Evolutionary conservation across 1,140 invertebrate species (phyloP), one percentile per base, ranked within the genome.

Genomic region (Polypedilum vanderplanki): DNA sequence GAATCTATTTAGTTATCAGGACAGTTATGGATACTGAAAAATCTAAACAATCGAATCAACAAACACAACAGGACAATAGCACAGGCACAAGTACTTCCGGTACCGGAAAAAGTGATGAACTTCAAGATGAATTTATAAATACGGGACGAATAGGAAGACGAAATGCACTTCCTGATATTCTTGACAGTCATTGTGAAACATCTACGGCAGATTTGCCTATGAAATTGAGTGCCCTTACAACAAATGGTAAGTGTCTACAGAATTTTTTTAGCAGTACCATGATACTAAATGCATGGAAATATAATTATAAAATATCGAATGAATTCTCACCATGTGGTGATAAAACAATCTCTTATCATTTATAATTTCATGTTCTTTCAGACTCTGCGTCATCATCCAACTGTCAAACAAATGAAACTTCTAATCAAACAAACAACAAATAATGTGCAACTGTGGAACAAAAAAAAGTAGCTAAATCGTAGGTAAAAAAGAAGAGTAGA

Each of bases 111-210:
- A n/a, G n/a, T 7, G 65, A 70, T n/a, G 74, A 76, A 18, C 24
- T 17, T 64, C 41, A 73, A 12, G 82, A 90, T 77, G 91, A 93
- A 78, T 93, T 94, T 80, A 83, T 93, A 22, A 89, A 89, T 73
- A 91, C 91, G 0, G 91, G 91, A 1, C 85, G 92, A 76, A 91
- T 90, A 1, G 92, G 92, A 7, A 85, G 92, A 67, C 83, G 92
- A 75, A 94, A 95, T 81, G 92, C 92, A 2, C 83, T 94, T 81
- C 88, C 91, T 2, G 89, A 93, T 78, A 92, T 93, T 75, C 82
- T 90, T 20, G 86, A 88, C 46, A 86, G 87, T 46, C 85, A 88
- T 76, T 81, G 81, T 75, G 86, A 88, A 12, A 84, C 87, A 64
- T 87, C 86, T 41, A 90, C 90, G 0, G 88, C 89, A 41, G 90